These are phyloP conservation scores for Tipula confusa DNA, from an alignment of 2,888 invertebrate genomes.

Conservation along the genomic window DNA sequence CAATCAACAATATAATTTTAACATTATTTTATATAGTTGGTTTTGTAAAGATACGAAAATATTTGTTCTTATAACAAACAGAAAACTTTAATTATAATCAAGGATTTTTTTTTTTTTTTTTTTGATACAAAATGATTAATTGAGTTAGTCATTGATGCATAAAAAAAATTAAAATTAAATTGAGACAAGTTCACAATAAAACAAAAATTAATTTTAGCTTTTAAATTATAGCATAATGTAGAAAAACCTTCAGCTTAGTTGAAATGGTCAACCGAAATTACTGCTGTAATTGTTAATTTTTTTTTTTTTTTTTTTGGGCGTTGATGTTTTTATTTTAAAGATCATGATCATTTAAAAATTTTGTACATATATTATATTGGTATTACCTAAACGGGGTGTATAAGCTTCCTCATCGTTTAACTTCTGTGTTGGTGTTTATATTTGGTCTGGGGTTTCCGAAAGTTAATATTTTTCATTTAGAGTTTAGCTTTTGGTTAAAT, in stretches of 20 bases:
- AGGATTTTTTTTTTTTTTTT: not conserved
- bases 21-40: not conserved
- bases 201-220: not conserved
- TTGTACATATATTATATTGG: too few species aligned
- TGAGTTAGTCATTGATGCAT: slow-evolving; percentile 25
- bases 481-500: too few species aligned
- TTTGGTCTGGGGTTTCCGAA: too few species aligned
- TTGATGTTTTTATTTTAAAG: not conserved
- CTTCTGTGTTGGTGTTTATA: too few species aligned
- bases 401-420: too few species aligned
- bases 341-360: not conserved
- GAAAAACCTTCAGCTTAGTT: not conserved
- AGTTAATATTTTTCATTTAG: too few species aligned
- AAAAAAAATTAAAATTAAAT: not conserved
- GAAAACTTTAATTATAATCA: slow-evolving; percentile 25
- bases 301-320: slow-evolving; percentile 8
- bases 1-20: not conserved
- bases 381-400: too few species aligned
- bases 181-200: slow-evolving; percentile 12
- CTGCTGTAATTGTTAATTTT: not conserved
- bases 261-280: not conserved
- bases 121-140: not conserved
- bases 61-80: slow-evolving; percentile 25
- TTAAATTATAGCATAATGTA: not conserved
- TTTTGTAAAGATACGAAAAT: not conserved